Evolutionary conservation across 2,113 vertebrate species (phyloP), one percentile per base, ranked within the genome.

Genomic region (Numenius arquata): DNA sequence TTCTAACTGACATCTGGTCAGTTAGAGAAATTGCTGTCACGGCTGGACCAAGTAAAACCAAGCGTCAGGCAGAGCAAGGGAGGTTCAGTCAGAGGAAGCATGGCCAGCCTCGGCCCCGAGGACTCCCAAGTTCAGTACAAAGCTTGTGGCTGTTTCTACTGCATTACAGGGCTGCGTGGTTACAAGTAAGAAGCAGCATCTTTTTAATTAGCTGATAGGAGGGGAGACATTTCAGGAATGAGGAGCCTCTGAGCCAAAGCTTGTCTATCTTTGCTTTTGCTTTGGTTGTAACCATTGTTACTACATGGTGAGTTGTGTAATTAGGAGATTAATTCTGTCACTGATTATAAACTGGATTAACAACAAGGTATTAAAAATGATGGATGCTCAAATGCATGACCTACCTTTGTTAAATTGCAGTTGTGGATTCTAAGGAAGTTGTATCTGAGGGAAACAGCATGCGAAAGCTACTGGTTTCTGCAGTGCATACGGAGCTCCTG

Each of bases 221-320:
- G 21, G 13, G 7, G 19, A 70, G 21, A 81, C 15, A 22, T 52
- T 52, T 58, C 0, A 0, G 55, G 9, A 1, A 1, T 27, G 29
- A 62, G 22, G 10, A 61, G 17, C 17, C 68, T 53, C 40, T 89
- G 43, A 92, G 32, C 14, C 16, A 21, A 40, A 79, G 17, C 36
- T 73, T 75, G 15, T 72, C 34, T 74, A 9, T n/a, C 18, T 82
- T 63, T 58, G 19, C 26, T 78, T 94, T 62, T 62, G 55, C 8
- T 81, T 32, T 67, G 15, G 2, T 70, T 78, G 3, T 61, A 56
- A 34, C 29, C 38, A 2, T 47, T 53, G n/a, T 62, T 56, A 38
- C 40, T 85, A 32, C 19, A n/a, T 43, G 12, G 8, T 88, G n/a
- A 50, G 25, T 56, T 85, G 26, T 58, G 56, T 53, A 86, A 45